Percentiles rank a stretch among this genome's conserved stretches.
These are phyloP conservation scores for Mesodorylaimus sp. DNA, from an alignment of 2,888 invertebrate genomes.

Conservation along the genomic window DNA sequence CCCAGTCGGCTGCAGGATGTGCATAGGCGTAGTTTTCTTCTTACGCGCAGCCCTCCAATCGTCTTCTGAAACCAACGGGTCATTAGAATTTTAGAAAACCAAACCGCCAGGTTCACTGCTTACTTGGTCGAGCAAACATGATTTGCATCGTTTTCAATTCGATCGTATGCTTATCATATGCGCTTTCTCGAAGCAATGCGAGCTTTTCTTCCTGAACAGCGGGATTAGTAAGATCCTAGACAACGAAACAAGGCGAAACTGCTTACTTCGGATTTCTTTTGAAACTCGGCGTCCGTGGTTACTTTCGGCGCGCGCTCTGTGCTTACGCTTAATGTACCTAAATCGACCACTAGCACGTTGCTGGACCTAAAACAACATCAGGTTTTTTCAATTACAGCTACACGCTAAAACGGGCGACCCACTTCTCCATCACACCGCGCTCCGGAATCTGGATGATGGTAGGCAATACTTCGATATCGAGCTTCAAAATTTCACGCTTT, in stretches of 20 bases:
- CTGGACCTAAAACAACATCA: conserved; percentile 23
- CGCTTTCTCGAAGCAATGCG: conserved; percentile 49
- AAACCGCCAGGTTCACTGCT: conserved; percentile 11
- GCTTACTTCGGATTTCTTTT: background rate
- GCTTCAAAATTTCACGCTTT: conserved; percentile 53
- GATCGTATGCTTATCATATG: conserved; percentile 70
- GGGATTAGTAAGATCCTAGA: conserved; percentile 1
- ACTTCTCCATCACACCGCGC: conserved; percentile 54
- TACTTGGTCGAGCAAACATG: conserved; percentile 43
- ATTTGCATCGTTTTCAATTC: conserved; percentile 55
- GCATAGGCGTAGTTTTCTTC: conserved; percentile 22
- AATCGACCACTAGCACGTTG: conserved; percentile 41
- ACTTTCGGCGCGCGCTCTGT: conserved; percentile 39
- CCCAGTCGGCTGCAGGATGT: conserved; percentile 37
- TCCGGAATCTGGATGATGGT: conserved; percentile 71
- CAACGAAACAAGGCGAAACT: background rate
- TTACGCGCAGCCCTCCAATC: conserved; percentile 49
- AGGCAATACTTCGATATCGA: conserved; percentile 64
- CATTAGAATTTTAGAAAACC: background rate
- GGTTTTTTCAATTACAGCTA: background rate
- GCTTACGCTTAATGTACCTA: conserved; percentile 57
- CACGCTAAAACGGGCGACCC: conserved; percentile 17
- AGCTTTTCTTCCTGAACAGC: conserved; percentile 44
- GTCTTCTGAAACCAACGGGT: conserved; percentile 39
- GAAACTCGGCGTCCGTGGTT: conserved; percentile 1